A percentile compares a stretch with the other conserved stretches of the same genome.
These are phyloP conservation scores for Stomatorhinus ivindoensis DNA, from an alignment of 2,113 vertebrate genomes.

Conservation along the genomic window DNA sequence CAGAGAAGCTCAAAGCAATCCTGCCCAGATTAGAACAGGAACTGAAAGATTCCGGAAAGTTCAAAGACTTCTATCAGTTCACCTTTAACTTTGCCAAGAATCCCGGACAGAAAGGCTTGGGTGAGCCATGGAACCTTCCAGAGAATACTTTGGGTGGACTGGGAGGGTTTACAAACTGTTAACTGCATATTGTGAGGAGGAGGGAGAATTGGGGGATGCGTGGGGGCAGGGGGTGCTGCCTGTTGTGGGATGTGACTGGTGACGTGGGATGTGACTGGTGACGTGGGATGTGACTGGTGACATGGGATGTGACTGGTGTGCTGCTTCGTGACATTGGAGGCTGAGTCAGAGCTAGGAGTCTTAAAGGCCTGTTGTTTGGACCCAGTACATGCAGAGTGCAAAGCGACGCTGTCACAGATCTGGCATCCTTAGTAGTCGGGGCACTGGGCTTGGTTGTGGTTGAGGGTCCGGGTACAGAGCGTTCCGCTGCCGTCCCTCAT, in stretches of 20 bases:
- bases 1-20: conserved; percentile 79
- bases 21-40: conserved; percentile 88
- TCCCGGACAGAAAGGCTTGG: conserved; percentile 89
- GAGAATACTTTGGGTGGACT: neutral
- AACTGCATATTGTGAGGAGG: neutral
- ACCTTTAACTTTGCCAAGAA: conserved; percentile 96
- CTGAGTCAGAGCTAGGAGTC: neutral
- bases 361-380: neutral
- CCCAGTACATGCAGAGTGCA: neutral
- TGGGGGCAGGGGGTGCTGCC: neutral
- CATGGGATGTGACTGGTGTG: no score
- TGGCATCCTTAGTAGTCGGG: neutral
- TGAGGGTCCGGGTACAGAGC: neutral
- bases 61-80: conserved; percentile 96
- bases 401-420: neutral
- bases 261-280: neutral
- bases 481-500: neutral
- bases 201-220: neutral
- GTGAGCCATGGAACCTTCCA: conserved; percentile 52
- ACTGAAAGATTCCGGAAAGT: conserved; percentile 80
- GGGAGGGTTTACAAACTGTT: neutral
- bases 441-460: neutral
- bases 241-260: neutral
- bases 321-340: neutral
- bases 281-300: neutral